Evolutionary conservation across 2,113 vertebrate species (phyloP).

Genomic region (Nanorana parkeri): DNA sequence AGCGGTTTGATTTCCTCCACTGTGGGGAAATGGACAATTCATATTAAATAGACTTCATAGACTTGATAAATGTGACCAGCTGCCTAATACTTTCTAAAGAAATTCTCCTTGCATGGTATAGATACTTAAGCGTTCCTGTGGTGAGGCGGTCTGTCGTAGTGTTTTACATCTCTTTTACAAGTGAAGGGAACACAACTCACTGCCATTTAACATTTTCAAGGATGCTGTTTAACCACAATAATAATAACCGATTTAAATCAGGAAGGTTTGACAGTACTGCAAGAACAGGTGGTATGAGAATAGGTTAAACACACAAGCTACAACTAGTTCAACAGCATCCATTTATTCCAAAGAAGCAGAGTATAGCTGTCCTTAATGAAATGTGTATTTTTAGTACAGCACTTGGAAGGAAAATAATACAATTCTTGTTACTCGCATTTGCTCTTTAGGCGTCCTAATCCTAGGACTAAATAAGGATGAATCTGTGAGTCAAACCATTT

Average conservation of each 20-base stretch:
- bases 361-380: neutral
- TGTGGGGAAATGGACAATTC: too few relatives aligned
- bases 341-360: neutral
- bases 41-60: too few relatives aligned
- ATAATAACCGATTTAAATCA: neutral
- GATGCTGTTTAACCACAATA: neutral
- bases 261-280: neutral
- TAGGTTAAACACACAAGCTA: neutral
- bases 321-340: constrained; percentile 19
- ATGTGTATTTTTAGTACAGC: neutral
- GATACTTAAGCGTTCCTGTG: neutral
- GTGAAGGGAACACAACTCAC: neutral
- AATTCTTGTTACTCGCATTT: too few relatives aligned
- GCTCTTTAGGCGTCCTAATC: too few relatives aligned
- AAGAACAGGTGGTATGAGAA: neutral
- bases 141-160: too few relatives aligned
- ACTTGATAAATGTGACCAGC: too few relatives aligned
- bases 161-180: neutral
- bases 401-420: neutral
- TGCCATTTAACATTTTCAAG: neutral
- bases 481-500: too few relatives aligned
- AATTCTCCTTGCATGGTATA: too few relatives aligned
- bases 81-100: too few relatives aligned
- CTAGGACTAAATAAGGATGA: too few relatives aligned
- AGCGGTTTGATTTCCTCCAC: too few relatives aligned